Evolutionary conservation across 2,888 invertebrate genomes (phyloP).

Genomic region (Tenthredo livida): DNA sequence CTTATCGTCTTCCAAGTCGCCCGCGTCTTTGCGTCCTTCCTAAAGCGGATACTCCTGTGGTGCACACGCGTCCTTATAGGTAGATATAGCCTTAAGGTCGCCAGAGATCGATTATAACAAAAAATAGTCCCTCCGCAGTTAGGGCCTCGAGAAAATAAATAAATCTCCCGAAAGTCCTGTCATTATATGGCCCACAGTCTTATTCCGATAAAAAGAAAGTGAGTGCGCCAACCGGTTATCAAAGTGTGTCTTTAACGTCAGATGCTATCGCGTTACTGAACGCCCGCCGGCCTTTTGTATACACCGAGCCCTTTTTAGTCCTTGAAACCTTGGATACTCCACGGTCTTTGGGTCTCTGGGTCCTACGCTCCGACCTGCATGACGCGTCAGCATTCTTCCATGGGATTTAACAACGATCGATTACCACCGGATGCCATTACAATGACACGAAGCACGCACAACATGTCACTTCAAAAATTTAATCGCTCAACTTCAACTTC

Average conservation of each 20-base stretch:
- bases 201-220: slow-evolving; percentile 47
- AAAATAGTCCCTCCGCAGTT: slow-evolving; percentile 40
- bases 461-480: slow-evolving; percentile 45
- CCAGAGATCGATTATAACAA: slow-evolving; percentile 50
- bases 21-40: slow-evolving; percentile 11
- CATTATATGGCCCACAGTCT: slow-evolving; percentile 31
- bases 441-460: slow-evolving; percentile 39
- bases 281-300: slow-evolving; percentile 48
- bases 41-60: slow-evolving; percentile 16
- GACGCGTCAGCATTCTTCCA: slow-evolving; percentile 44
- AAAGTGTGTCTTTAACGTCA: slow-evolving; percentile 52
- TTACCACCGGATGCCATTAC: slow-evolving; percentile 44
- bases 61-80: slow-evolving; percentile 8
- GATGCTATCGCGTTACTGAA: slow-evolving; percentile 43
- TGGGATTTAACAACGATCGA: slow-evolving; percentile 51
- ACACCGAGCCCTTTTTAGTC: slow-evolving; percentile 44
- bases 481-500: slow-evolving; percentile 42
- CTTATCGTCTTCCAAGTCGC: slow-evolving; percentile 46
- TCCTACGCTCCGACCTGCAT: slow-evolving; percentile 18
- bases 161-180: slow-evolving; percentile 50
- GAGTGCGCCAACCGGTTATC: slow-evolving; percentile 52
- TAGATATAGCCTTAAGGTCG: slow-evolving; percentile 33
- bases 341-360: slow-evolving; percentile 43
- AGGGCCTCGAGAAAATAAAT: slow-evolving; percentile 47
- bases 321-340: slow-evolving; percentile 33